Base-by-base conservation (phyloP, 2,888 invertebrate genomes). In the Andrena flavipes region DNA sequence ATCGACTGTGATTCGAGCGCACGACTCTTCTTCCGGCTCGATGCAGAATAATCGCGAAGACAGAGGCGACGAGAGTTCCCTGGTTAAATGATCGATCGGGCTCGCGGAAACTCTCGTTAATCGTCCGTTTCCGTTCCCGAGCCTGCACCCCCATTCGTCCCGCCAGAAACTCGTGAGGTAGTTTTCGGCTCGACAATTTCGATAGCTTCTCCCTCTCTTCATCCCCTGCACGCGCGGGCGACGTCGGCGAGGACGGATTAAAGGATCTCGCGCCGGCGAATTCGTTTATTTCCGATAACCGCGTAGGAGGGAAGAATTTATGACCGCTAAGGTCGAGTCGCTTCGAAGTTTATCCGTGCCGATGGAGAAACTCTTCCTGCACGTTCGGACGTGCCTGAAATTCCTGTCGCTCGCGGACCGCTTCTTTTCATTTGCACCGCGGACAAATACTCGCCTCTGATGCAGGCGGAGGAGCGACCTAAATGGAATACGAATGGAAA, bases 61-160 rank as follows among this genome's bases (percentile, higher is more conserved):
- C 71, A 76, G 82, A 69, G 76, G 33, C 80, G 81, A 71, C 75
- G 70, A 26, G 33, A 74, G 65, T 63, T 69, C 35, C 10, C 56
- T 26, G 68, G 76, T 73, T 84, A 87, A 90, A 89, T 89, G 90
- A 90, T 91, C 91, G 91, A 90, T 91, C 85, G 88, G 56, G 76
- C 83, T 82, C 84, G 84, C 87, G 90, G 89, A 88, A 89, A 90
- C 86, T 90, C 91, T 90, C 89, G 88, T 91, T 90, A 91, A 90
- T 90, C 90, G 90, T 88, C 81, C 88, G 84, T 83, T 89, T 90
- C 91, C 90, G 88, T 78, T 82, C 74, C 72, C 65, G 65, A 42
- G 65, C 76, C 56, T 49, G 67, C 76, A 10, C 4, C 56, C 23
- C 82, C 74, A 42, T 42, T 42, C 42, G 42, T 42, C 76, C 60